These are phyloP conservation scores for Eretmocerus hayati DNA, from an alignment of 2,888 invertebrate genomes.

Conservation along the genomic window DNA sequence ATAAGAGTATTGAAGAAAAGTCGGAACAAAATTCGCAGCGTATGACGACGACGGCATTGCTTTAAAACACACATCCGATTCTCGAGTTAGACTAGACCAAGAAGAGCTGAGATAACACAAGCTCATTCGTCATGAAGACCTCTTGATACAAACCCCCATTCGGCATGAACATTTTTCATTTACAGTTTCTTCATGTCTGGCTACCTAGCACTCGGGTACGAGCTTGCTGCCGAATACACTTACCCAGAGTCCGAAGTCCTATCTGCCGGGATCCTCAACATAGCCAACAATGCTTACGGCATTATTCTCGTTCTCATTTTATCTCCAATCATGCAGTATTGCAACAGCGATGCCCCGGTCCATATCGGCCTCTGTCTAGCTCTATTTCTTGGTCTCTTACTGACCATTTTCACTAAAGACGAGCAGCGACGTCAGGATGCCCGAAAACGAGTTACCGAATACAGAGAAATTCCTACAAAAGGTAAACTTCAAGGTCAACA, in stretches of 20 bases:
- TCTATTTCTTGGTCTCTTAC: conserved; percentile 35
- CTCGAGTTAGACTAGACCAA: no score
- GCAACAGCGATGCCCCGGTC: conserved; percentile 38
- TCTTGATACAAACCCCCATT: no score
- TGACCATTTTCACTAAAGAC: conserved; percentile 36
- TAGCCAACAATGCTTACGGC: conserved; percentile 43
- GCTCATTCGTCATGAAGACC: no score
- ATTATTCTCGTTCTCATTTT: conserved; percentile 37
- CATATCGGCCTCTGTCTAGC: conserved; percentile 36
- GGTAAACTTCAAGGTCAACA: no score
- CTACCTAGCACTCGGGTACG: conserved; percentile 66
- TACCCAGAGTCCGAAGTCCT: conserved; percentile 67
- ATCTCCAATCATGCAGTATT: conserved; percentile 35
- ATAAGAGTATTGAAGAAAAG: no score
- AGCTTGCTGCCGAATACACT: conserved; percentile 66
- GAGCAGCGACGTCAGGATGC: conserved; percentile 37
- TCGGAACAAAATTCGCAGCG: no score
- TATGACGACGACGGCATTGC: no score
- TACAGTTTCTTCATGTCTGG: conserved; percentile 67
- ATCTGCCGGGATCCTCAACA: conserved; percentile 63
- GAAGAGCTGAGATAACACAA: no score
- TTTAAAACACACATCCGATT: no score
- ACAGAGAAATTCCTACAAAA: no score
- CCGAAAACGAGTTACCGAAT: conserved; percentile 20
- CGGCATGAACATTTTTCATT: no score